A percentile compares a stretch with the other conserved stretches of the same genome.
These are phyloP conservation scores for Bombus turneri DNA, from an alignment of 1,140 invertebrate genomes.

Conservation along the genomic window DNA sequence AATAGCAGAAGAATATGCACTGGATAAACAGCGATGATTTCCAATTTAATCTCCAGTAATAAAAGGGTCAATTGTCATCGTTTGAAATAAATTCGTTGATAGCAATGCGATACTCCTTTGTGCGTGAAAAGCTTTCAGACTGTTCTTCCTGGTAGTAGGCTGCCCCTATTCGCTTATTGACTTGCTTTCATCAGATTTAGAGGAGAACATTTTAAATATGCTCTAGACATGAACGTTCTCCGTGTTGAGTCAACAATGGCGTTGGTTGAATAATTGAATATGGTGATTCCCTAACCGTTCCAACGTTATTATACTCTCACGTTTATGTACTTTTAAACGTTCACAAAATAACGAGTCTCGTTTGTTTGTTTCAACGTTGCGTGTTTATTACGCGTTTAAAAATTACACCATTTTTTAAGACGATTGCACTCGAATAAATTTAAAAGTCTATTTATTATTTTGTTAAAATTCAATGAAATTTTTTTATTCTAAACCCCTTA, in stretches of 20 bases:
- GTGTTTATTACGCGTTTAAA: no score
- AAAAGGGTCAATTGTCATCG: not conserved
- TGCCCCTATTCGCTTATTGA: conserved; percentile 25
- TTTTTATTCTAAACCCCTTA: no score
- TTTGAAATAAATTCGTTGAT: conserved; percentile 12
- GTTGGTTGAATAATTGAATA: not conserved
- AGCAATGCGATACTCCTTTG: not conserved
- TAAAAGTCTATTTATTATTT: no score
- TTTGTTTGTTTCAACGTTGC: no score
- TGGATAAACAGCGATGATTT: not conserved
- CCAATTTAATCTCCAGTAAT: not conserved
- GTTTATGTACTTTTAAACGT: no score
- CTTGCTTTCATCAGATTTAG: conserved; percentile 2
- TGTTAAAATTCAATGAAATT: no score
- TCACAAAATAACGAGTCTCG: no score
- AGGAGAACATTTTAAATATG: conserved; percentile 19
- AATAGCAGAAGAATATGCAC: not conserved
- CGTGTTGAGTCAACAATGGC: no score
- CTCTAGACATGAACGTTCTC: not conserved
- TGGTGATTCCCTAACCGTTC: not conserved
- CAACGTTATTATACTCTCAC: not conserved
- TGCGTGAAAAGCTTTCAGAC: conserved; percentile 1
- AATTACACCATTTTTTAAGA: no score
- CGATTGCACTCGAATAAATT: no score
- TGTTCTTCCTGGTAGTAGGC: not conserved